These are phyloP conservation scores for Cydia pomonella DNA, from an alignment of 1,140 invertebrate species.

Conservation along the genomic window DNA sequence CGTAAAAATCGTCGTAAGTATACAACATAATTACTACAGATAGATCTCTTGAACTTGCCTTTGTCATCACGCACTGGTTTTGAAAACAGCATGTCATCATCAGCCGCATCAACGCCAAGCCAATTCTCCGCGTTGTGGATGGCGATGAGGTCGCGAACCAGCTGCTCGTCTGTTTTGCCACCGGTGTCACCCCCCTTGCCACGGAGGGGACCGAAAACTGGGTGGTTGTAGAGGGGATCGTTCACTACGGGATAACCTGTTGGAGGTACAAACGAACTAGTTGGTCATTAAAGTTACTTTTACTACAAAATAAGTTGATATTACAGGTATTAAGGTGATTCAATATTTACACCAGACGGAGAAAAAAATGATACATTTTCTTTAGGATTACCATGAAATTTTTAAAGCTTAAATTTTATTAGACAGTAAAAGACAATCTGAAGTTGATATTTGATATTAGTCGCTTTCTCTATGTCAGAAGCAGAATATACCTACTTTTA, in stretches of 20 bases:
- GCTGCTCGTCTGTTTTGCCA: constrained; percentile 93
- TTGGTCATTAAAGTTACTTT: not conserved
- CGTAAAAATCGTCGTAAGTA: too few species aligned
- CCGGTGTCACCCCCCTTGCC: constrained; percentile 96
- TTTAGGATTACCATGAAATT: too few species aligned
- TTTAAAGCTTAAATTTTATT: too few species aligned
- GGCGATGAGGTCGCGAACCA: constrained; percentile 93
- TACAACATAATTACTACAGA: not conserved
- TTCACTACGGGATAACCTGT: constrained; percentile 97
- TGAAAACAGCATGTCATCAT: constrained; percentile 89
- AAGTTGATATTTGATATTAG: not conserved
- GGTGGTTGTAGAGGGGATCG: constrained; percentile 97
- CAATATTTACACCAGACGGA: too few species aligned
- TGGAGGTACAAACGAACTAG: not conserved
- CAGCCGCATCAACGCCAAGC: constrained; percentile 92
- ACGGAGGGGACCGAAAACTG: constrained; percentile 94
- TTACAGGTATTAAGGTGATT: too few species aligned
- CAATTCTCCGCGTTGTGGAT: constrained; percentile 97
- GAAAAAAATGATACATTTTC: too few species aligned
- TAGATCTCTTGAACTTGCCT: constrained; percentile 49
- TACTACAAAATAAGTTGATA: too few species aligned
- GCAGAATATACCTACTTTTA: not conserved
- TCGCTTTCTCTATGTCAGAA: not conserved
- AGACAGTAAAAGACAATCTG: not conserved
- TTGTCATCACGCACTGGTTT: constrained; percentile 86